A percentile compares a stretch with the other conserved stretches of the same genome.
These are phyloP conservation scores for Laspeyria flexula DNA, from an alignment of 2,888 invertebrate species.

Conservation along the genomic window DNA sequence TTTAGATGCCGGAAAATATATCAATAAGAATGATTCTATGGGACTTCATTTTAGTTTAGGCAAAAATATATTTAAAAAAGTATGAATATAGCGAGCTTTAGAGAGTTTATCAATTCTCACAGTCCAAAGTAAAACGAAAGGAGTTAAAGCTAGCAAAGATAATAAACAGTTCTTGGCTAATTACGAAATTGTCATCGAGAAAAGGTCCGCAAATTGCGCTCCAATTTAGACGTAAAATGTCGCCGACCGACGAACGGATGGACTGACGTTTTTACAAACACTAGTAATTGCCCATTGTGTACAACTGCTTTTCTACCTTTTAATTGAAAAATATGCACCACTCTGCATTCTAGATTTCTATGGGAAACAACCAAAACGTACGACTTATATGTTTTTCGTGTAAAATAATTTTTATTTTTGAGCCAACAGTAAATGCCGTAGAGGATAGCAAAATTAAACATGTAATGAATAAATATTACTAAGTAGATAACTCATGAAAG, in stretches of 20 bases:
- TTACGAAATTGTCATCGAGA: slow-evolving; percentile 70
- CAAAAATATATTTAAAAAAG: not conserved
- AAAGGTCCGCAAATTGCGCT: slow-evolving; percentile 65
- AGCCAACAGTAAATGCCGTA: not conserved
- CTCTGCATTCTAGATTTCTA: slow-evolving; percentile 34
- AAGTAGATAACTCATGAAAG: not conserved
- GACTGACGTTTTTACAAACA: slow-evolving; percentile 60
- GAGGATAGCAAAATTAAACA: slow-evolving; percentile 1
- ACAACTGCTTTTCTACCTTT: slow-evolving; percentile 39
- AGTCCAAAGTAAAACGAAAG: slow-evolving; percentile 25
- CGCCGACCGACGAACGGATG: slow-evolving; percentile 45
- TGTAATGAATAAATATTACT: slow-evolving; percentile 10
- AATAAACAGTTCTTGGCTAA: slow-evolving; percentile 68
- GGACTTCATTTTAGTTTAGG: too few species aligned
- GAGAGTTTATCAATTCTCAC: slow-evolving; percentile 8
- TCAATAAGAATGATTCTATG: too few species aligned
- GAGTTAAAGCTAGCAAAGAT: slow-evolving; percentile 33
- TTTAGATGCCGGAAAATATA: too few species aligned
- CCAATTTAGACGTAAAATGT: slow-evolving; percentile 75
- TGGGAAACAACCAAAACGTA: slow-evolving; percentile 21
- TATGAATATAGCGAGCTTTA: not conserved
- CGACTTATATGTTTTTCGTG: slow-evolving; percentile 15
- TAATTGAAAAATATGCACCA: slow-evolving; percentile 53
- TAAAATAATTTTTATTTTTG: slow-evolving; percentile 19
- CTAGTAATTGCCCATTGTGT: slow-evolving; percentile 62